Conservation (phyloP, 1,140 invertebrate species). For the Anoplophora glabripennis region DNA sequence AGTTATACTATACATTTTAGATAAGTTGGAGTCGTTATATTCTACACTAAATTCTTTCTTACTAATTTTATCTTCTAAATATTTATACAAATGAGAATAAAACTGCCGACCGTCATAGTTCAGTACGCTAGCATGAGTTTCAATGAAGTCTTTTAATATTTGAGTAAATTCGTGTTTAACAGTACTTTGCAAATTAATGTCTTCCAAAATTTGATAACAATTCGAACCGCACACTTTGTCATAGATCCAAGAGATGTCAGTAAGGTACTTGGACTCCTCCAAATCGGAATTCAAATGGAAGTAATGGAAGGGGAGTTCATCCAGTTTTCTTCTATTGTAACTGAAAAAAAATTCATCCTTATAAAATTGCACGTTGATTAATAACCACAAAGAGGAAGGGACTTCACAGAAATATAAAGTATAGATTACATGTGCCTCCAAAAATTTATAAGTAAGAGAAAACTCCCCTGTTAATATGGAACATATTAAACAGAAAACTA, state of each 20-base stretch:
- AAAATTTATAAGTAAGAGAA: too few species aligned
- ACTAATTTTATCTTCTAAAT: conserved; percentile 53
- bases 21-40: conserved; percentile 36
- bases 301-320: conserved; percentile 76
- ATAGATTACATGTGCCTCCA: too few species aligned
- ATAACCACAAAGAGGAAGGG: too few species aligned
- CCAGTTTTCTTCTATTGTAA: conserved; percentile 75
- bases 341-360: conserved; percentile 47
- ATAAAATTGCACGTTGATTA: too few species aligned
- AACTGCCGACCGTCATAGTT: conserved; percentile 74
- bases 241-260: conserved; percentile 69
- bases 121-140: conserved; percentile 62
- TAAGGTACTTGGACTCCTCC: conserved; percentile 51
- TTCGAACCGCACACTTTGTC: conserved; percentile 71
- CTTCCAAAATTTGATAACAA: conserved; percentile 63
- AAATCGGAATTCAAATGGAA: conserved; percentile 43
- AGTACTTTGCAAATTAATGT: conserved; percentile 56
- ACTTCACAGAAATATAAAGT: too few species aligned
- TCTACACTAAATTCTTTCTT: conserved; percentile 32
- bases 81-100: conserved; percentile 64
- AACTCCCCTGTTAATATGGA: too few species aligned
- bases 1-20: conserved; percentile 49
- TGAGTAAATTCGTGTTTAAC: conserved; percentile 57
- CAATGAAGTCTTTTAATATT: conserved; percentile 63
- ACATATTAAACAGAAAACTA: too few species aligned